A percentile compares a stretch with the other conserved stretches of the same genome.
Conservation (phyloP, 2,113 vertebrate species). For the Myocastor coypus region DNA sequence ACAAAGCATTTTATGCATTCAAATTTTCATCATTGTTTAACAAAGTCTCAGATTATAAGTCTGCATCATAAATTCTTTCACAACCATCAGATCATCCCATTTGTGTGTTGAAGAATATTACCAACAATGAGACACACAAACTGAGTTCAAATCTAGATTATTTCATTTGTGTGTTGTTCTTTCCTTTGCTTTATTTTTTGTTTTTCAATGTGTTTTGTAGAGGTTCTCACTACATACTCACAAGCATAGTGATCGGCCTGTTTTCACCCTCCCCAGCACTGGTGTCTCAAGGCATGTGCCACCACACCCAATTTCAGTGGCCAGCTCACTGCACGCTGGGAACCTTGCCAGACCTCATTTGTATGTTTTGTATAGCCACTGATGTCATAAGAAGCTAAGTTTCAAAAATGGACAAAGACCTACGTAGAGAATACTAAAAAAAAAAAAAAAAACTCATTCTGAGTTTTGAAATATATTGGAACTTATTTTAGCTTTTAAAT, state of each 20-base stretch:
- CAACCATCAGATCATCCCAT: background rate
- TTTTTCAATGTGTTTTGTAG: too few relatives aligned
- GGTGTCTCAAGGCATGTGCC: too few relatives aligned
- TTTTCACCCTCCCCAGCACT: too few relatives aligned
- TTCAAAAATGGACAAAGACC: background rate
- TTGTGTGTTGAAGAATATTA: background rate
- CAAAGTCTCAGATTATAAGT: background rate
- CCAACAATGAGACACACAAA: background rate
- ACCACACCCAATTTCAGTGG: too few relatives aligned
- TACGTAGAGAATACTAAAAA: background rate
- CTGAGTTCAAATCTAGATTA: background rate
- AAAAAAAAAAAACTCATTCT: fast-evolving
- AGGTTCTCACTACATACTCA: too few relatives aligned
- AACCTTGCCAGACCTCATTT: background rate
- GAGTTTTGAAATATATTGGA: background rate
- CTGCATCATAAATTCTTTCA: background rate
- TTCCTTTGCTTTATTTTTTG: too few relatives aligned
- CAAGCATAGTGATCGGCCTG: too few relatives aligned
- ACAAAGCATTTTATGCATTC: background rate
- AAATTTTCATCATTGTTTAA: background rate
- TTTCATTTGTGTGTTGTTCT: background rate
- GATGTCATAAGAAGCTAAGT: background rate
- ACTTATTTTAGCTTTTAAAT: constrained; percentile 3
- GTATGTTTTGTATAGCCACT: background rate
- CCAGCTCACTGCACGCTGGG: too few relatives aligned